A percentile compares a stretch with the other conserved stretches of the same genome.
Evolutionary conservation across 2,888 invertebrate species (phyloP).

Genomic region (Orchesellides sinensis): DNA sequence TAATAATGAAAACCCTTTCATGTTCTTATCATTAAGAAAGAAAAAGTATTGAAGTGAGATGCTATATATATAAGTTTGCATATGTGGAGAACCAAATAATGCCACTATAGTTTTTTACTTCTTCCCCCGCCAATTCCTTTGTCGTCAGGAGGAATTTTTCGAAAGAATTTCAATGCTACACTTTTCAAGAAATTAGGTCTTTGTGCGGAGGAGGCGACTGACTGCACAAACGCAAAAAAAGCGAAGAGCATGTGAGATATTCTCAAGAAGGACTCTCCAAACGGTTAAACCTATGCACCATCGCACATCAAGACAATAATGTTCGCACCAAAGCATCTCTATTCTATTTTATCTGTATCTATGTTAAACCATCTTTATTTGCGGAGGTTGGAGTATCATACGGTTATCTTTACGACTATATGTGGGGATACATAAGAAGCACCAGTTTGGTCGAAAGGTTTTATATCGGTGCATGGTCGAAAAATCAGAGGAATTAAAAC

Average conservation of each 20-base stretch:
- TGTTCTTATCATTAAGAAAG: constrained; percentile 6
- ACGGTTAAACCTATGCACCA: too few relatives aligned
- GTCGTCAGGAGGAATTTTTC: constrained; percentile 52
- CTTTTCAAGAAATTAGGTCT: constrained; percentile 53
- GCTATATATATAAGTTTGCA: neutral
- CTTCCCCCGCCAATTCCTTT: constrained; percentile 47
- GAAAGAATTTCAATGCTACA: constrained; percentile 55
- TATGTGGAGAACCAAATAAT: neutral
- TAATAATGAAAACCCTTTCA: neutral
- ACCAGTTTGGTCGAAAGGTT: too few relatives aligned
- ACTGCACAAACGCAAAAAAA: constrained; percentile 4
- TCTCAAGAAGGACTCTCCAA: too few relatives aligned
- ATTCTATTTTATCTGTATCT: too few relatives aligned
- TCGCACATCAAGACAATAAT: too few relatives aligned
- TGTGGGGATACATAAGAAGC: too few relatives aligned
- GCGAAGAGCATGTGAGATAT: constrained; percentile 1
- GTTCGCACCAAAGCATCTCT: too few relatives aligned
- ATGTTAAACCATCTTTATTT: too few relatives aligned
- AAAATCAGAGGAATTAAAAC: too few relatives aligned
- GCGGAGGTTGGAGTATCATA: too few relatives aligned
- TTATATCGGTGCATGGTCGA: too few relatives aligned
- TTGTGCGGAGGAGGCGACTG: constrained; percentile 65
- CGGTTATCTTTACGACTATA: too few relatives aligned
- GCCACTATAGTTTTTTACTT: neutral
- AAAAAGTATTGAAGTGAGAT: neutral